A percentile compares a stretch with the other conserved stretches of the same genome.
phyloP scores from a whole-genome alignment of 2,113 vertebrate genomes.

The Macroglossus sobrinus region DNA sequence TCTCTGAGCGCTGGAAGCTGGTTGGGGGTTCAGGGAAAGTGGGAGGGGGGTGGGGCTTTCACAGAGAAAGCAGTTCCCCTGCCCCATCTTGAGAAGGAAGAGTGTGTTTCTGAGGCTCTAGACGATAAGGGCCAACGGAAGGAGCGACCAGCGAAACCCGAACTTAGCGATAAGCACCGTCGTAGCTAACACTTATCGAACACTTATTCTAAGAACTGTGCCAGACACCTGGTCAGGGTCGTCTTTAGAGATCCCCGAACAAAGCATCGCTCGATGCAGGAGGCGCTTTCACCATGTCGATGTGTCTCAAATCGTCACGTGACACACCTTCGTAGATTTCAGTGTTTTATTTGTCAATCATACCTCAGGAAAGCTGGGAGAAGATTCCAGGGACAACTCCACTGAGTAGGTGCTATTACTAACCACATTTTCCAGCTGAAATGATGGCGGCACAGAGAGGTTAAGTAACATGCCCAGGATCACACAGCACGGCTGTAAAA shows the following conservation, averaged over 20 bases:
- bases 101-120: too few species aligned
- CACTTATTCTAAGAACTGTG: neutral
- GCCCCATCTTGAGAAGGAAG: neutral
- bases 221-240: neutral
- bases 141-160: neutral
- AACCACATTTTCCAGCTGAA: neutral
- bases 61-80: neutral
- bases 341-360: neutral
- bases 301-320: neutral
- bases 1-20: neutral
- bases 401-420: too few species aligned
- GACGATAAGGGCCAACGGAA: neutral
- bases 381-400: neutral
- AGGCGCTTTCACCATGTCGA: neutral
- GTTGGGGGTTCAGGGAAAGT: neutral
- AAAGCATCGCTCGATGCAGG: too few species aligned
- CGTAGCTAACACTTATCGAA: rapidly evolving
- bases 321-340: neutral
- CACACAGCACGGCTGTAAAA: neutral
- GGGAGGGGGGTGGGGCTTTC: neutral
- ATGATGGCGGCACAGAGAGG: neutral
- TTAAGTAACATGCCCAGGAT: neutral
- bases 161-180: neutral
- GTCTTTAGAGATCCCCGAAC: neutral
- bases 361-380: neutral